Evolutionary conservation across 1,140 invertebrate genomes (phyloP).

Genomic region (Panagrolaimus sp.): DNA sequence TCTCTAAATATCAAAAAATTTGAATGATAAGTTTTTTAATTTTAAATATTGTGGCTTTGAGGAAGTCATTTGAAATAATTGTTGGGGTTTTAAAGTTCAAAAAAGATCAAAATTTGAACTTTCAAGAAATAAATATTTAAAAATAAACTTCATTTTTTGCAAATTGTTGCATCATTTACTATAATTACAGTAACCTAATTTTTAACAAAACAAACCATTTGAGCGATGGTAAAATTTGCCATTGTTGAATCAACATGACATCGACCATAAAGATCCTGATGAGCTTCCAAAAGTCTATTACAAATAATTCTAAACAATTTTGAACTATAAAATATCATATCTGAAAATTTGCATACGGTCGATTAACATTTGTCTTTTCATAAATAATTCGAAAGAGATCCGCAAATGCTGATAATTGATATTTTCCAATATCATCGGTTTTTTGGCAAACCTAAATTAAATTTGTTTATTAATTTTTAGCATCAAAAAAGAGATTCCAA

Average conservation of each 20-base stretch:
- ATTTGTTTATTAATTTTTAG: not conserved
- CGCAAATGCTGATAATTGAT: constrained; percentile 41
- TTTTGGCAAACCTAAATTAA: constrained; percentile 44
- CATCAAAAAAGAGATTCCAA: constrained; percentile 1
- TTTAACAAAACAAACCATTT: constrained; percentile 3
- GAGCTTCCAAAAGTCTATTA: constrained; percentile 32
- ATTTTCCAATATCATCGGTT: constrained; percentile 50
- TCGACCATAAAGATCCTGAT: constrained; percentile 51
- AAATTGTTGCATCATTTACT: too few species aligned
- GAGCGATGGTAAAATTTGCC: constrained; percentile 3
- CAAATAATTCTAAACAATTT: constrained; percentile 47
- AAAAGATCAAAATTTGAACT: constrained; percentile 18
- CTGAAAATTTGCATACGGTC: constrained; percentile 29
- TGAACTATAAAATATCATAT: constrained; percentile 2
- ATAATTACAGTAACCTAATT: too few species aligned
- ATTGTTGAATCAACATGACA: constrained; percentile 45
- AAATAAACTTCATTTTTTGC: constrained; percentile 1
- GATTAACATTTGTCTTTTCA: constrained; percentile 33
- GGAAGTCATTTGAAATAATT: constrained; percentile 15
- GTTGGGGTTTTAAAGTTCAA: not conserved
- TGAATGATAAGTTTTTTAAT: not conserved
- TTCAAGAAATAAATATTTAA: constrained; percentile 35
- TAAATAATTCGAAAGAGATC: constrained; percentile 50
- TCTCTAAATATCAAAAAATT: not conserved
- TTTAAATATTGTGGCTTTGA: constrained; percentile 32